Conservation (phyloP, 2,113 vertebrate genomes). For the Silurus meridionalis region DNA sequence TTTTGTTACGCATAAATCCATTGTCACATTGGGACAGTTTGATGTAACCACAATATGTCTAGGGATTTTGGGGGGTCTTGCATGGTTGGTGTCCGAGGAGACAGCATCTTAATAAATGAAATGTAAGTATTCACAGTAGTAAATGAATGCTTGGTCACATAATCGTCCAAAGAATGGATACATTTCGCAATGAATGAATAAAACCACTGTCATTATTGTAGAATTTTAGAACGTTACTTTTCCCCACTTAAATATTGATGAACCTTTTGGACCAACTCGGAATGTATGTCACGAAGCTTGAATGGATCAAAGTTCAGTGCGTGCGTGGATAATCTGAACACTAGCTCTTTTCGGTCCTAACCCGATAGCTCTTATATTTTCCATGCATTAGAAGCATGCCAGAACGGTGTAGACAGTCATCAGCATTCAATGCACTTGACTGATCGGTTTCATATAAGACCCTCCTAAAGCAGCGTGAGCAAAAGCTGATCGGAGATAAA, state of each 20-base stretch:
- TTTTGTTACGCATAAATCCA: neutral
- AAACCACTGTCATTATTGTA: neutral
- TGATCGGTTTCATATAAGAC: slow-evolving; percentile 64
- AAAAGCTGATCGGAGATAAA: slow-evolving; percentile 69
- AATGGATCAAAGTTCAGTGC: neutral
- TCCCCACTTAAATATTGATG: neutral
- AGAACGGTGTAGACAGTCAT: slow-evolving; percentile 59
- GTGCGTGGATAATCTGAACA: slow-evolving; percentile 20
- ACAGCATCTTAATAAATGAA: neutral
- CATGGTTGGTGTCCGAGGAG: neutral
- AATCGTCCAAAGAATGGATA: neutral
- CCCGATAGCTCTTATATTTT: slow-evolving; percentile 53
- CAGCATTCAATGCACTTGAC: slow-evolving; percentile 63
- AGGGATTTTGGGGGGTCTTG: neutral
- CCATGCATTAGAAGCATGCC: slow-evolving; percentile 49
- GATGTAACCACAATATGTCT: neutral
- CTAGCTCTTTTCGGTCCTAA: slow-evolving; percentile 40
- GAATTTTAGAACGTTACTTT: neutral
- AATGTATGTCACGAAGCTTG: neutral
- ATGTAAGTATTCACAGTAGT: neutral
- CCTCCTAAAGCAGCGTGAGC: slow-evolving; percentile 58
- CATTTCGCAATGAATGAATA: neutral
- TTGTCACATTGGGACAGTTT: neutral
- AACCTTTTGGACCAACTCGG: neutral
- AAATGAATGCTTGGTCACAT: neutral